Conservation (phyloP, 92 coral and sea anemone species). For the Desmophyllum pertusum region DNA sequence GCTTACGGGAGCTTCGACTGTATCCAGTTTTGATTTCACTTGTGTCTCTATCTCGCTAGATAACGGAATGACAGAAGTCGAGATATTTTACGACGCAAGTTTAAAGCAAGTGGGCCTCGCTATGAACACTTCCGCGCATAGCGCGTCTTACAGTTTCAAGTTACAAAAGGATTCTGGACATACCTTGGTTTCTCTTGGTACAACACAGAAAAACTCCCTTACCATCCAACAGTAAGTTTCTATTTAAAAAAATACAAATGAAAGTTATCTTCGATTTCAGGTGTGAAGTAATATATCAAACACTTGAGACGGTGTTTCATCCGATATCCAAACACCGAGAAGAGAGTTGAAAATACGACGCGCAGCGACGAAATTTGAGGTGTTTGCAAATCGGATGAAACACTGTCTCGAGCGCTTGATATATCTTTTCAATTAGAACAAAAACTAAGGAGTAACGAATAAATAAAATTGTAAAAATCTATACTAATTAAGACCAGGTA, state of each 20-base stretch:
- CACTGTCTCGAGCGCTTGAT: too few relatives aligned
- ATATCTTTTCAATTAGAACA: too few relatives aligned
- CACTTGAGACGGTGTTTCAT: too few relatives aligned
- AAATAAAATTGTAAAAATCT: too few relatives aligned
- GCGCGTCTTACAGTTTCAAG: neutral
- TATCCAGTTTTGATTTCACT: neutral
- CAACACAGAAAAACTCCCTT: neutral
- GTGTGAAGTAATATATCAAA: too few relatives aligned
- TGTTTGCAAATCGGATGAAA: too few relatives aligned
- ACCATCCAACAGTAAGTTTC: neutral
- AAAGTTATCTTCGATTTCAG: neutral
- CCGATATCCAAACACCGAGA: too few relatives aligned
- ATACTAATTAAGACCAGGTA: too few relatives aligned
- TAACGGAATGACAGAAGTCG: neutral
- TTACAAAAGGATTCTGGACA: neutral
- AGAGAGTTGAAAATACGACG: too few relatives aligned
- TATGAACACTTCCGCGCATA: neutral
- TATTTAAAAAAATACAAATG: neutral
- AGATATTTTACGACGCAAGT: slow-evolving; percentile 1
- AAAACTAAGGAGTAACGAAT: too few relatives aligned
- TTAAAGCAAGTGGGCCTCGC: neutral
- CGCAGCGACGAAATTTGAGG: too few relatives aligned
- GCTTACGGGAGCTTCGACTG: too few relatives aligned
- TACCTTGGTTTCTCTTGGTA: slow-evolving; percentile 24
- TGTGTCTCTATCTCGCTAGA: neutral